These are phyloP conservation scores for Sprattus sprattus DNA, from an alignment of 2,113 vertebrate species.

Conservation along the genomic window DNA sequence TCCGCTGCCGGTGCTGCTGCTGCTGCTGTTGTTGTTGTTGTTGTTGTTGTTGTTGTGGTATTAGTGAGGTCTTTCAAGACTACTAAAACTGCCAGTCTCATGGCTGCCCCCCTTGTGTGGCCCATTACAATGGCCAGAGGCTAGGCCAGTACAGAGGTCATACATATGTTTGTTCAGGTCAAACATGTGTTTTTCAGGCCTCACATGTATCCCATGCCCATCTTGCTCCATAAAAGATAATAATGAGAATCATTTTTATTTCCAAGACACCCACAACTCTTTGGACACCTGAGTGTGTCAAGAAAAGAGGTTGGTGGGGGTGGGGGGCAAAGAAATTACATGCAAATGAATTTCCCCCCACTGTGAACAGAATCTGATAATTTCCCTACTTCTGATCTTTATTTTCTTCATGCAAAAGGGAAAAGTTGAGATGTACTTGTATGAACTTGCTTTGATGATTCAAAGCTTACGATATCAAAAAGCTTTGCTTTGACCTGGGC, in stretches of 20 bases:
- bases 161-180: conserved; percentile 40
- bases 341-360: conserved; percentile 20
- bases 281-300: conserved; percentile 37
- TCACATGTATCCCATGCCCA: conserved; percentile 3
- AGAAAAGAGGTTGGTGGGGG: neutral
- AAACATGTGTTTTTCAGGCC: conserved; percentile 31
- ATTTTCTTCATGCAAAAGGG: conserved; percentile 4
- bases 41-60: conserved; percentile 37
- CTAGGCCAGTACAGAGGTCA: conserved; percentile 35
- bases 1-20: too few species aligned
- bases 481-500: neutral
- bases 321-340: neutral
- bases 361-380: neutral
- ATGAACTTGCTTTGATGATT: conserved; percentile 27
- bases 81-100: conserved; percentile 23
- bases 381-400: neutral
- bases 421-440: neutral
- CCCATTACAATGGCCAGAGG: conserved; percentile 26
- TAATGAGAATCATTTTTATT: conserved; percentile 32
- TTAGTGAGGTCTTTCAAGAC: conserved; percentile 27
- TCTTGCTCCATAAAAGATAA: conserved; percentile 35
- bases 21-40: neutral
- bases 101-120: conserved; percentile 30
- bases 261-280: conserved; percentile 25
- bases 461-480: neutral